Evolutionary conservation across 2,113 vertebrate species (phyloP).

Genomic region (Corynorhinus townsendii): DNA sequence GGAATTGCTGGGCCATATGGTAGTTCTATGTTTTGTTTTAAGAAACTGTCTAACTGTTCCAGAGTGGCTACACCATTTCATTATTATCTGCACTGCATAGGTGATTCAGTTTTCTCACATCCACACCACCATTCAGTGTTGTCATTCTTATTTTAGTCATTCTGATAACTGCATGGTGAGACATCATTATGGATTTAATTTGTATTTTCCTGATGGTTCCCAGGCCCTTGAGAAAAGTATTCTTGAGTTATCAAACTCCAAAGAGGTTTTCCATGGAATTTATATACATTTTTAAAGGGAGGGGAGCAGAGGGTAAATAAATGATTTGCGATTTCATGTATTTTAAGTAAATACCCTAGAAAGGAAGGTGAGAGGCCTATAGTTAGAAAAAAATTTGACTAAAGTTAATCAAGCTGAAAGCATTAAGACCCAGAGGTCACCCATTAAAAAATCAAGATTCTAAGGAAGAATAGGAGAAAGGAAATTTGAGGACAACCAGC

Average conservation of each 20-base stretch:
- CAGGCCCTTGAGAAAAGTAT: background rate
- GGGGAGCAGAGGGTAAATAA: background rate
- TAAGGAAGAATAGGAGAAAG: background rate
- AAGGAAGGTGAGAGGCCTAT: background rate
- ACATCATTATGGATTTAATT: background rate
- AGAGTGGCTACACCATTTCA: background rate
- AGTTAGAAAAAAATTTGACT: background rate
- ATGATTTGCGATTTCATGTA: background rate
- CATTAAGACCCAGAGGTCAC: background rate
- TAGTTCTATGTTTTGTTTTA: background rate
- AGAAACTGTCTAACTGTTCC: background rate
- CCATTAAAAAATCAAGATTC: background rate
- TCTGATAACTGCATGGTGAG: background rate
- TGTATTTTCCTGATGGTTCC: background rate
- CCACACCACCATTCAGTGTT: background rate
- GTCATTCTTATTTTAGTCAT: background rate
- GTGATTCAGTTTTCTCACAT: background rate
- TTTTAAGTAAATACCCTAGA: background rate
- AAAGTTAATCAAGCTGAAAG: background rate
- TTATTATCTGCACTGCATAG: background rate
- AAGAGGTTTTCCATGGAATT: no score
- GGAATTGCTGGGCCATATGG: no score
- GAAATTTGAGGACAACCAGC: no score
- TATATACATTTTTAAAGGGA: background rate
- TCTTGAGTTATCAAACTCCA: no score